phyloP scores from a whole-genome alignment of 2,113 vertebrate species.

The Elephas maximus region DNA sequence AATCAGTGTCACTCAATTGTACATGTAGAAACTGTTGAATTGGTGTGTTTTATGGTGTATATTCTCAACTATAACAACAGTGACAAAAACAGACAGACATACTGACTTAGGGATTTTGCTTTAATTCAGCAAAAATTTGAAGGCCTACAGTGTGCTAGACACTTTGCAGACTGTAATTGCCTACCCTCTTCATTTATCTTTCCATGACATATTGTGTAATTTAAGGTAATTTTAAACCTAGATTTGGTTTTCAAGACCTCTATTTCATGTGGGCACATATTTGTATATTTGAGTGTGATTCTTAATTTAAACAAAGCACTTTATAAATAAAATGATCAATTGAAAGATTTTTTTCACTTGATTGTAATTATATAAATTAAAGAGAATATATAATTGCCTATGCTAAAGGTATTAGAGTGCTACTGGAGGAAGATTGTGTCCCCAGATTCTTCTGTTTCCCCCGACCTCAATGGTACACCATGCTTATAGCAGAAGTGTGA shows the following conservation, averaged over 20 bases:
- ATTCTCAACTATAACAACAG: no score
- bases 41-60: no score
- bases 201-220: slow-evolving; percentile 3
- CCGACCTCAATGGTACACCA: not conserved
- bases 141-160: not conserved
- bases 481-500: not conserved
- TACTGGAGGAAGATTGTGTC: not conserved
- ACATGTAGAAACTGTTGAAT: no score
- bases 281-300: slow-evolving; percentile 31
- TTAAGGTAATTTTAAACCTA: slow-evolving; percentile 50
- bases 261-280: not conserved
- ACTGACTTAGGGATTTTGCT: not conserved
- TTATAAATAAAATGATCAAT: slow-evolving; percentile 24
- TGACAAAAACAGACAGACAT: not conserved
- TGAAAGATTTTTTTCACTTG: not conserved
- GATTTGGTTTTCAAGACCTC: slow-evolving; percentile 16
- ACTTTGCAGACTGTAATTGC: not conserved
- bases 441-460: not conserved
- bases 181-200: slow-evolving; percentile 17
- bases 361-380: not conserved
- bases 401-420: not conserved
- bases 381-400: not conserved
- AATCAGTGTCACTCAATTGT: no score
- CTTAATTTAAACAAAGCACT: slow-evolving; percentile 16
- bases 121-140: not conserved